Evolutionary conservation across 2,113 vertebrate genomes (phyloP).

Genomic region (Sinocyclocheilus grahami): DNA sequence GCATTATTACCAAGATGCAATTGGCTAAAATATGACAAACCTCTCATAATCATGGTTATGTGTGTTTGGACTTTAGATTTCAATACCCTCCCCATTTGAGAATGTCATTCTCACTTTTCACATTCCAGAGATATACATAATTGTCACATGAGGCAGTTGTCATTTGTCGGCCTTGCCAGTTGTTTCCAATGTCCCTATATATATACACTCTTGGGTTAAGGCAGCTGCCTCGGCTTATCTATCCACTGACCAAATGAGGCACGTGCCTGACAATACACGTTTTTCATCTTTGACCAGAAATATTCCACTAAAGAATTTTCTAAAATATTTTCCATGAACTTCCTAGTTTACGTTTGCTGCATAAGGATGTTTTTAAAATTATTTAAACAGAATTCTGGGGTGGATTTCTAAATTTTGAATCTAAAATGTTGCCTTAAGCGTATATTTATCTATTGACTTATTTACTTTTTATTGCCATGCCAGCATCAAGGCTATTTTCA

Average conservation of each 20-base stretch:
- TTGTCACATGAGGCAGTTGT: conserved; percentile 72
- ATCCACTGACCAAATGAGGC: conserved; percentile 48
- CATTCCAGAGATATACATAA: conserved; percentile 60
- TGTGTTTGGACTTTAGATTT: background rate
- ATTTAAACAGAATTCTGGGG: background rate
- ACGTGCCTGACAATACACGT: conserved; percentile 60
- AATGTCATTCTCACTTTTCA: conserved; percentile 47
- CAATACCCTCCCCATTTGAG: conserved; percentile 2
- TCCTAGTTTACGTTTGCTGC: background rate
- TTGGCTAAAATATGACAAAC: background rate
- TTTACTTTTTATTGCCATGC: too few species aligned
- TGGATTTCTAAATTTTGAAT: background rate
- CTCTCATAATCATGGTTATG: background rate
- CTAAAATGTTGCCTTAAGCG: too few species aligned
- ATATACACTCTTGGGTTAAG: conserved; percentile 62
- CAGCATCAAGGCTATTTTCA: too few species aligned
- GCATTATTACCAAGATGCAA: background rate
- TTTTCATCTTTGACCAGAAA: background rate
- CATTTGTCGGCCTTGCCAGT: conserved; percentile 64
- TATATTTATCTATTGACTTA: too few species aligned
- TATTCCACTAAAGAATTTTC: background rate
- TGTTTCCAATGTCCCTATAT: conserved; percentile 73
- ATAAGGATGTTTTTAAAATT: background rate
- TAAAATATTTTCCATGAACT: background rate
- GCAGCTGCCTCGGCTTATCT: conserved; percentile 69